These are phyloP conservation scores for Zenarchopterus dispar DNA, from an alignment of 2,797 vertebrate genomes.

Conservation along the genomic window DNA sequence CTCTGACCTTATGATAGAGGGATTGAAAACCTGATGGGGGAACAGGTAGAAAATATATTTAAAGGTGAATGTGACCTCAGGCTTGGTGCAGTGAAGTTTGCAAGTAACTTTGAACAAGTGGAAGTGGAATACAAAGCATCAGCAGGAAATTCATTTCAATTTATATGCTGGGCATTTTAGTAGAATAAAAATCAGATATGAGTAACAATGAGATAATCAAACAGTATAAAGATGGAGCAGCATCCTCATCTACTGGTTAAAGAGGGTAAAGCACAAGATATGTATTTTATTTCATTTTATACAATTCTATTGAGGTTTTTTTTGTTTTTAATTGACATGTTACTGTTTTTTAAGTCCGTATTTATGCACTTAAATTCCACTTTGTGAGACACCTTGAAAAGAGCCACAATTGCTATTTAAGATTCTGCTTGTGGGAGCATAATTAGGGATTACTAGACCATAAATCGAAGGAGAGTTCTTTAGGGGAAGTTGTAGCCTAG, in stretches of 20 bases:
- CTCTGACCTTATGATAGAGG: conserved; percentile 35
- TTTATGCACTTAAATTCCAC: background rate
- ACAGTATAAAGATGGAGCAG: conserved; percentile 13
- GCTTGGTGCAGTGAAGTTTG: conserved; percentile 16
- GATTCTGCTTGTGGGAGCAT: conserved; percentile 21
- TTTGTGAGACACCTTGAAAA: conserved; percentile 12
- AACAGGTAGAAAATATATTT: conserved; percentile 22
- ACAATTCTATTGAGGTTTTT: conserved; percentile 1
- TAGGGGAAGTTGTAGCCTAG: no score
- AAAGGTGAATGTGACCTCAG: conserved; percentile 53
- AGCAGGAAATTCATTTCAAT: background rate
- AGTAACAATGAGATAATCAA: background rate
- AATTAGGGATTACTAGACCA: conserved; percentile 14
- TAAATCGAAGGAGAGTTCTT: conserved; percentile 41
- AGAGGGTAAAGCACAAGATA: conserved; percentile 5
- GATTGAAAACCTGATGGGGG: conserved; percentile 28
- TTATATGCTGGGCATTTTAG: background rate
- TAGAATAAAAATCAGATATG: no score
- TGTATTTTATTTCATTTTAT: background rate
- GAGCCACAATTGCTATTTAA: background rate
- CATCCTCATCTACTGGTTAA: conserved; percentile 53
- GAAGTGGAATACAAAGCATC: background rate
- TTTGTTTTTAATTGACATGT: no score
- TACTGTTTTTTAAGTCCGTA: no score
- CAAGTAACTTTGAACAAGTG: conserved; percentile 17